phyloP scores from a whole-genome alignment of 1,140 invertebrate genomes.

The Phymorhynchus buccinoides region DNA sequence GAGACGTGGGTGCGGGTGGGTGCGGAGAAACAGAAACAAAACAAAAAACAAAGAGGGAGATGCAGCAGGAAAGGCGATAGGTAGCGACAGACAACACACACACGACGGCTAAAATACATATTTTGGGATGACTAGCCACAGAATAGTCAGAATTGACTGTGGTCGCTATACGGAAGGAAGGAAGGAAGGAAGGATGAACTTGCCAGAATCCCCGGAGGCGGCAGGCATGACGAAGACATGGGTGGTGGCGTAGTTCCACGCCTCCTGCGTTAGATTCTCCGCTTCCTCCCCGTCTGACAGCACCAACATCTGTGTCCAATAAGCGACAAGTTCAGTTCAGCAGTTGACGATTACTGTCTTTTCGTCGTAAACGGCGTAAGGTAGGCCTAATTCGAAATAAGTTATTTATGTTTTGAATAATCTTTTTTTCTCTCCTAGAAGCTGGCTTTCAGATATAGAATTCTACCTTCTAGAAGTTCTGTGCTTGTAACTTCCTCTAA shows the following conservation, averaged over 20 bases:
- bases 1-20: background rate
- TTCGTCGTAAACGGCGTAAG: no score
- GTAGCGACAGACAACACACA: background rate
- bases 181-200: background rate
- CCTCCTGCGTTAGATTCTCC: background rate
- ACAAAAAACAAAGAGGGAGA: background rate
- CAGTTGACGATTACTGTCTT: no score
- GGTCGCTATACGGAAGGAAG: background rate
- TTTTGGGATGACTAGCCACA: no score
- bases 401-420: no score
- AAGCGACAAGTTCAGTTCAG: no score
- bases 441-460: no score
- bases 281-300: background rate
- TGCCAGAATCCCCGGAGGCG: background rate
- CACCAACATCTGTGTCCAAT: background rate
- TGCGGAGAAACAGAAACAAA: background rate
- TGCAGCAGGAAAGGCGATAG: background rate
- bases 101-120: no score
- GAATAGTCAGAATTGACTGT: no score
- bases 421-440: no score
- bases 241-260: background rate
- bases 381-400: no score
- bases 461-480: no score
- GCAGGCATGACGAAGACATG: background rate
- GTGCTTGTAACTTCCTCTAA: no score